Evolutionary conservation across 2,888 invertebrate genomes (phyloP).

Genomic region (Carterocephalus palaemon): DNA sequence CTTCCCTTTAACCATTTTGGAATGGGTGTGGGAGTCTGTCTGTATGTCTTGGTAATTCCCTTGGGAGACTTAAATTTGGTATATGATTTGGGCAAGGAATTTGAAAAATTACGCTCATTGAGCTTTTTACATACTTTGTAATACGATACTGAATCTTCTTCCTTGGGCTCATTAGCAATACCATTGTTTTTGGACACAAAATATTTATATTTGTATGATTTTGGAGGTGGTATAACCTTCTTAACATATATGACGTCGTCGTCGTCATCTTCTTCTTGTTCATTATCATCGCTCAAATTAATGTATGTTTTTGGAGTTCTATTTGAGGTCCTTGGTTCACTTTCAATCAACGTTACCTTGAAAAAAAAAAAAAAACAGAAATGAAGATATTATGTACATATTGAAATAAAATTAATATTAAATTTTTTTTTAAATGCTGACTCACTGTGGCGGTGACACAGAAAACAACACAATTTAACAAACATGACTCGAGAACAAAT

Average conservation of each 20-base stretch:
- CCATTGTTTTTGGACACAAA: conserved; percentile 42
- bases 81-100: conserved; percentile 50
- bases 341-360: conserved; percentile 58
- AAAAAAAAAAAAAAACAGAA: conserved; percentile 32
- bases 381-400: not conserved
- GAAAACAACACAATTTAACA: no score
- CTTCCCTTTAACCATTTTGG: conserved; percentile 60
- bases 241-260: conserved; percentile 67
- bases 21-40: conserved; percentile 49
- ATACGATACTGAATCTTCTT: conserved; percentile 47
- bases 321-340: conserved; percentile 43
- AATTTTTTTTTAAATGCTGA: no score
- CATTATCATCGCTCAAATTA: conserved; percentile 53
- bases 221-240: conserved; percentile 48
- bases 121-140: conserved; percentile 50
- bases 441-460: no score
- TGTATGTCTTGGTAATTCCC: conserved; percentile 63
- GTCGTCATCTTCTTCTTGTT: conserved; percentile 46
- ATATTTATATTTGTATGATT: conserved; percentile 57
- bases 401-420: no score
- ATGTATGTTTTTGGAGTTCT: conserved; percentile 55
- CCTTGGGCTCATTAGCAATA: conserved; percentile 38
- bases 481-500: no score
- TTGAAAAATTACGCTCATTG: conserved; percentile 41
- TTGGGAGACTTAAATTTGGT: conserved; percentile 58